Base-by-base conservation (phyloP, 2,888 invertebrate species). In the Drosophila paranaensis region DNA sequence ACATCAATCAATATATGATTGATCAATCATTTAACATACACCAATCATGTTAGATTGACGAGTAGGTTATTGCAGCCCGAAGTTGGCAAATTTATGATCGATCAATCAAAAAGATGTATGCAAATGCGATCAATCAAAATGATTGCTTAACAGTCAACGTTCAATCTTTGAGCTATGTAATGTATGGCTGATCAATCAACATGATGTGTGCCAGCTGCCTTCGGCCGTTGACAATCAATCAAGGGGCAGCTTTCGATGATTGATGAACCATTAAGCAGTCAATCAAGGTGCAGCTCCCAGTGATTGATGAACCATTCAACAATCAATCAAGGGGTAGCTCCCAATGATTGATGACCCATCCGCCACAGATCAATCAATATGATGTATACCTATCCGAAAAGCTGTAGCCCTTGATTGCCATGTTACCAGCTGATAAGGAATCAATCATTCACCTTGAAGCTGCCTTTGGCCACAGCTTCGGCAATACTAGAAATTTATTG, bases 401-500 rank as follows among this genome's bases (percentile, higher is more conserved):
- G 40, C 10, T 16, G 16, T 20, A 10, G 10, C 10, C 10, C 16
- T 42, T 10, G 16, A 42, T 4, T 42, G 16, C 11, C 5, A 4
- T 9, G 5, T 20, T n/a, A 43, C 0, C 16, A 20, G 20, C 11
- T 6, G 27, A 27, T 6, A 43, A 10, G 10, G 2, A 16, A 20
- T 16, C 2, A 8, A 16, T 42, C 9, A 42, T 43, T 20, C 20
- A 20, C 2, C 20, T 5, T 6, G 4, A 46, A 46, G 14, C 14
- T 3, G 2, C 14, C 9, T 46, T 27, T 14, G n/a, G 40, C 40
- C n/a, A 40, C 6, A 13, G 39, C 14, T 6, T 39, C 14, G 39
- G 46, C n/a, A 30, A 10, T 30, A 30, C n/a, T n/a, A 48, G 16
- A 35, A 50, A 20, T 50, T 50, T 50, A 50, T 50, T 50, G 0